Base-by-base conservation (phyloP, 2,797 vertebrate species). In the Lepidocolaptes lacrymiger region DNA sequence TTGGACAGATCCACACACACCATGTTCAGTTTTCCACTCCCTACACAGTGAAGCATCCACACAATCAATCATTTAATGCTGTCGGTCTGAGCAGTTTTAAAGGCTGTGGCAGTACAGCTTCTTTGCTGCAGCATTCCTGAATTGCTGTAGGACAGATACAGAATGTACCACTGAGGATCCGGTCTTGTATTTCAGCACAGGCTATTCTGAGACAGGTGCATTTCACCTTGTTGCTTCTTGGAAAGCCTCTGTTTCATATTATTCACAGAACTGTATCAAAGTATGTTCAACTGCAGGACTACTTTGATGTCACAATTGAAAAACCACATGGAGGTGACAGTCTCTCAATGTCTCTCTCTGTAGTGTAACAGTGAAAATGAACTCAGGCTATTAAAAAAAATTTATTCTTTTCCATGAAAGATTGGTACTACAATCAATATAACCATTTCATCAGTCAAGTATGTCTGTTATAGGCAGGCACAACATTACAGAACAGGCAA, bases 391-490 rank as follows among this genome's bases (percentile, higher is more conserved):
- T 86, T 87, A 92, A 94, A 97, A 97, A 96, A 94, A 63, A 7
- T 90, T 94, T 94, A 39, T 87, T 93, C 73, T 91, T 92, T 82
- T 78, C 91, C 74, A 82, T 90, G 93, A 91, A 93, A 88, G 80
- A 88, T 95, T 91, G 89, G 68, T 97, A 94, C 95, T 94, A 96
- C 95, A 96, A 96, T 96, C 95, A 87, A 74, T 90, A 83, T 86
- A 95, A 95, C 85, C 77, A 91, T 95, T 82, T 91, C 39, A 93
- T 97, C 83, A 91, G 94, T 96, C 96, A 95, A 96, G 94, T 95
- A 96, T 86, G 80, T 97, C 80, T 96, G 94, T 96, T 95, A 96
- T 91, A 91, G 91, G 96, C 96, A 97, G 96, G 96, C 94, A 96
- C 96, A 83, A 89, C 88, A 77, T 93, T 91, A 96, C 93, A 93